These are phyloP conservation scores for Natator depressus DNA, from an alignment of 2,113 vertebrate genomes.

Conservation along the genomic window DNA sequence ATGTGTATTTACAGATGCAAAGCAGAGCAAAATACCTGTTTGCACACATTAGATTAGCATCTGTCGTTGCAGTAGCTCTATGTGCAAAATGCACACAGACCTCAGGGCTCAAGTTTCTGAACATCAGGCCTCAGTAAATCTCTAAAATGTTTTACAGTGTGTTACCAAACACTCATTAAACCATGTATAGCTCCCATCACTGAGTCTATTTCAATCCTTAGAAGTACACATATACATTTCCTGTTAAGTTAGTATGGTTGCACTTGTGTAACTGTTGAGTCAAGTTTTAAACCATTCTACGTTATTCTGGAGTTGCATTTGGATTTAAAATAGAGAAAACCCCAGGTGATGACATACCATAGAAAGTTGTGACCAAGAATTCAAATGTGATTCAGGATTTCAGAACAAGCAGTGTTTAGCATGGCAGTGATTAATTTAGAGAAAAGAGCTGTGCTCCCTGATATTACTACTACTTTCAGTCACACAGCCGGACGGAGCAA, in stretches of 20 bases:
- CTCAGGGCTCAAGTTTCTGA: neutral
- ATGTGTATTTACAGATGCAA: neutral
- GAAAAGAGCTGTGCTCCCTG: neutral
- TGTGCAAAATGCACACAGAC: neutral
- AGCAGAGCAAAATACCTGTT: neutral
- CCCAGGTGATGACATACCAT: neutral
- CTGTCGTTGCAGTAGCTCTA: accelerated
- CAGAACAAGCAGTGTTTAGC: slow-evolving; percentile 14
- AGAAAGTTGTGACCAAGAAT: neutral
- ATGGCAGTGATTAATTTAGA: neutral
- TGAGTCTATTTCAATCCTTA: neutral
- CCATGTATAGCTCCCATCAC: accelerated
- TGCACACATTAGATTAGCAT: neutral
- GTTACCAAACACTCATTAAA: neutral
- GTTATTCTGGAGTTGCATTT: neutral
- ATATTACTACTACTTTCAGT: neutral
- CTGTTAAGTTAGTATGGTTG: neutral
- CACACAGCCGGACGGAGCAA: neutral
- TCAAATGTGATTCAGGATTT: neutral
- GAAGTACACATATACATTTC: accelerated
- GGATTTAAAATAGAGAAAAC: neutral
- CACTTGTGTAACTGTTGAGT: neutral
- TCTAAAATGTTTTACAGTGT: neutral
- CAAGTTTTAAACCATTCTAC: neutral
- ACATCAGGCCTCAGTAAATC: neutral